Evolutionary conservation across 1,140 invertebrate species (phyloP).

Genomic region (Hermatobates lingyangjiaoensis): DNA sequence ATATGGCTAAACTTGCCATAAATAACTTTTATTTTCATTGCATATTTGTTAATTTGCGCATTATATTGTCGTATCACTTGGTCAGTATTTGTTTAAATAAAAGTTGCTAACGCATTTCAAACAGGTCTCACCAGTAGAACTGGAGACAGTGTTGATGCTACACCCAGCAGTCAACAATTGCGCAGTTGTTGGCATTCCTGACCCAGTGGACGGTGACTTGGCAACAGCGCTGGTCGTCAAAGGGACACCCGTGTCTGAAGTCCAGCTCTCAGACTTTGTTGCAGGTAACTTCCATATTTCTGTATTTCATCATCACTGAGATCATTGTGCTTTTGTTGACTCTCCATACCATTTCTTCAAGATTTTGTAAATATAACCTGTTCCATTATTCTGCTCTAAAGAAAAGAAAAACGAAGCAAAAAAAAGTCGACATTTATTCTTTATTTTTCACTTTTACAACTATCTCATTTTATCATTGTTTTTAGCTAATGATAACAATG

Average conservation of each 20-base stretch:
- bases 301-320: background rate
- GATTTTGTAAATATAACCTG: background rate
- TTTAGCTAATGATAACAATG: no score
- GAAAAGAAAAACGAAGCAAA: background rate
- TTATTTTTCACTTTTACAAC: no score
- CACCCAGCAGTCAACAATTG: slow-evolving; percentile 42
- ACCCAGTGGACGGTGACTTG: slow-evolving; percentile 34
- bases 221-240: slow-evolving; percentile 41
- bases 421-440: no score
- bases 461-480: no score
- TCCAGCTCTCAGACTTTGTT: background rate
- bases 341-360: background rate
- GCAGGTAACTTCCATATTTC: background rate
- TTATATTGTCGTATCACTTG: no score
- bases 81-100: background rate
- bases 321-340: background rate
- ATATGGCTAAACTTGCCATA: no score
- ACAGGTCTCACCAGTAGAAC: slow-evolving; percentile 5
- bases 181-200: slow-evolving; percentile 44
- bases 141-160: slow-evolving; percentile 42
- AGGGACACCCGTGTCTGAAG: background rate
- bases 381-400: background rate
- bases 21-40: no score
- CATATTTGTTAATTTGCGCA: no score
- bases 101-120: background rate